These are phyloP conservation scores for Myanophis thanlyinensis DNA, from an alignment of 2,113 vertebrate genomes.

Conservation along the genomic window DNA sequence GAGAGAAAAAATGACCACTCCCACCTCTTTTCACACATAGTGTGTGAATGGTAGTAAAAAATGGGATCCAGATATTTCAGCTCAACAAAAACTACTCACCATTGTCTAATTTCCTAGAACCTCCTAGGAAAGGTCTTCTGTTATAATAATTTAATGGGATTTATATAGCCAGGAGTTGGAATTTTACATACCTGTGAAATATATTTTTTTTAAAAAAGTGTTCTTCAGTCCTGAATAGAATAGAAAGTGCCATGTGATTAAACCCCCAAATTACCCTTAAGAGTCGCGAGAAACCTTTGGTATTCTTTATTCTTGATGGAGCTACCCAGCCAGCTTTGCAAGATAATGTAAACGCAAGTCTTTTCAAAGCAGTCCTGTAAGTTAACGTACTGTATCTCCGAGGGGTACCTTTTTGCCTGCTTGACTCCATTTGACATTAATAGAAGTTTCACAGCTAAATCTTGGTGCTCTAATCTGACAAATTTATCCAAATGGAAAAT, in stretches of 20 bases:
- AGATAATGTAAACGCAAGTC: background rate
- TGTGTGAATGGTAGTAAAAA: background rate
- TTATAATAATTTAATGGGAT: background rate
- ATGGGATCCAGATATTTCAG: background rate
- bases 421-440: constrained; percentile 44
- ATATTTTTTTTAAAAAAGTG: background rate
- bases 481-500: constrained; percentile 36
- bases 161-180: background rate
- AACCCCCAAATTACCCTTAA: background rate
- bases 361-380: background rate
- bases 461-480: constrained; percentile 37
- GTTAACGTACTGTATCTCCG: constrained; percentile 23
- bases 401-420: constrained; percentile 49
- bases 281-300: background rate
- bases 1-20: background rate
- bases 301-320: background rate
- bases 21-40: background rate
- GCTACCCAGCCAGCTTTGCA: background rate
- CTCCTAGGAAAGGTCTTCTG: no score
- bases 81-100: background rate
- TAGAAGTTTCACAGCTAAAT: constrained; percentile 40
- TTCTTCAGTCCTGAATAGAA: background rate
- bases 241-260: background rate
- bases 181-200: background rate
- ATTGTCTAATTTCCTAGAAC: background rate